These are phyloP conservation scores for Turritopsis rubra DNA, from an alignment of 30 jellyfish, hydroid and myxozoan genomes.

Conservation along the genomic window DNA sequence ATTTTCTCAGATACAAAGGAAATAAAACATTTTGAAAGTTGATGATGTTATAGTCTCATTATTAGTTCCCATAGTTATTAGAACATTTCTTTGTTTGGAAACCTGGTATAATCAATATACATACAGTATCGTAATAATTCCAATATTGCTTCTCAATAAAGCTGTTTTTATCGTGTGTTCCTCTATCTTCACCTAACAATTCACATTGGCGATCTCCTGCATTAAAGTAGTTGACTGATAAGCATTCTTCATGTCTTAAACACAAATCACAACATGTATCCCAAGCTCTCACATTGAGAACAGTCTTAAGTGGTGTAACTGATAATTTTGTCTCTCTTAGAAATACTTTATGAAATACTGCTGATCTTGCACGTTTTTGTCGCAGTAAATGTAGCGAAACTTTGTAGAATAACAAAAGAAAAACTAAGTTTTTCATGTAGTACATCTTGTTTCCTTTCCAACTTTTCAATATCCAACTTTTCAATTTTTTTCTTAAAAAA, in stretches of 20 bases:
- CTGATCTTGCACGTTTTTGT: conserved; percentile 11
- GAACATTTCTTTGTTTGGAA: neutral
- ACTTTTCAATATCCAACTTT: too few relatives aligned
- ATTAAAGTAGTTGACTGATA: neutral
- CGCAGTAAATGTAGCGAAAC: neutral
- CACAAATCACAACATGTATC: neutral
- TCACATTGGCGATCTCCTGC: neutral
- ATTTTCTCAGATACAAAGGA: too few relatives aligned
- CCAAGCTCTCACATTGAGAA: neutral
- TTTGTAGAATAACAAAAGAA: neutral
- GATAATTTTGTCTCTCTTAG: neutral
- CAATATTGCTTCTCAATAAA: neutral
- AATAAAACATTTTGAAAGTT: neutral
- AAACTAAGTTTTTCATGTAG: neutral
- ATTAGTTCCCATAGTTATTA: neutral
- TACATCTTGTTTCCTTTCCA: too few relatives aligned
- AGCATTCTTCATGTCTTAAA: neutral
- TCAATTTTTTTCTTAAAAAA: too few relatives aligned
- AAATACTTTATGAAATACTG: conserved; percentile 9
- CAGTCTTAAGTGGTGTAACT: neutral
- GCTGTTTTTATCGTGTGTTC: neutral
- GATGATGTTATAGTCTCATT: neutral
- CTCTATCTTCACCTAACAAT: conserved; percentile 2
- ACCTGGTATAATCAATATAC: neutral
- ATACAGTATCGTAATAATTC: neutral